phyloP scores from a whole-genome alignment of 64 coral and sea anemone genomes.

The Exaiptasia diaphana region DNA sequence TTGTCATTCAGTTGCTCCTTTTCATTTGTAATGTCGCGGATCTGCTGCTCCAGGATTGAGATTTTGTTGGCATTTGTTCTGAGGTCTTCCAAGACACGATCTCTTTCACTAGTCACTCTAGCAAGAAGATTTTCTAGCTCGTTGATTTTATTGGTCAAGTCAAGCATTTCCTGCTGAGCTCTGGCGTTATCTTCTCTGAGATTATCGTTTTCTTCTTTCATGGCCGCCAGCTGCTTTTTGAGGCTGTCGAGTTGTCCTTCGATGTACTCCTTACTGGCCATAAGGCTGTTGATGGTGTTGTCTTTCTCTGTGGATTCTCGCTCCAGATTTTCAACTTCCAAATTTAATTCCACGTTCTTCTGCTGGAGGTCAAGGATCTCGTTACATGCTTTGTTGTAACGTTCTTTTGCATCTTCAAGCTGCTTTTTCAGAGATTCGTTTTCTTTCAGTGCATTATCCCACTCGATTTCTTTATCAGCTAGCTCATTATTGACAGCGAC shows the following conservation, averaged over 20 bases:
- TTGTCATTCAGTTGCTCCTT: constrained; percentile 53
- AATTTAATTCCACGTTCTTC: constrained; percentile 74
- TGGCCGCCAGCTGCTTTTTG: constrained; percentile 57
- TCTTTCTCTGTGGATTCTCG: constrained; percentile 75
- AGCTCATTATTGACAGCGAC: constrained; percentile 61
- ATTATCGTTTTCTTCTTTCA: constrained; percentile 66
- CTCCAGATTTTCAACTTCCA: constrained; percentile 69
- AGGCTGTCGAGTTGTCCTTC: constrained; percentile 70
- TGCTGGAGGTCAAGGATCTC: constrained; percentile 83
- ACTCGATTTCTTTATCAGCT: constrained; percentile 72
- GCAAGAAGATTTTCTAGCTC: constrained; percentile 68
- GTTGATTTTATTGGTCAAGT: constrained; percentile 77
- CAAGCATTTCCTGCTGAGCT: constrained; percentile 68
- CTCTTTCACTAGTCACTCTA: constrained; percentile 65
- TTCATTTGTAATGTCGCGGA: constrained; percentile 68
- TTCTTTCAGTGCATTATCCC: constrained; percentile 71
- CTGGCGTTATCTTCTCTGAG: constrained; percentile 58
- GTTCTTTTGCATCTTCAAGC: constrained; percentile 77
- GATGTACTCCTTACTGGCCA: constrained; percentile 69
- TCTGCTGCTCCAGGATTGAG: constrained; percentile 55
- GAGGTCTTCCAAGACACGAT: constrained; percentile 69
- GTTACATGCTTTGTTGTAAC: constrained; percentile 63
- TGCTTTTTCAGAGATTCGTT: constrained; percentile 88
- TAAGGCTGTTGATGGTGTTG: constrained; percentile 65
- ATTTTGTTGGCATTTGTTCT: constrained; percentile 47